Evolutionary conservation across 2,888 invertebrate genomes (phyloP).

Genomic region (Callinectes sapidus): DNA sequence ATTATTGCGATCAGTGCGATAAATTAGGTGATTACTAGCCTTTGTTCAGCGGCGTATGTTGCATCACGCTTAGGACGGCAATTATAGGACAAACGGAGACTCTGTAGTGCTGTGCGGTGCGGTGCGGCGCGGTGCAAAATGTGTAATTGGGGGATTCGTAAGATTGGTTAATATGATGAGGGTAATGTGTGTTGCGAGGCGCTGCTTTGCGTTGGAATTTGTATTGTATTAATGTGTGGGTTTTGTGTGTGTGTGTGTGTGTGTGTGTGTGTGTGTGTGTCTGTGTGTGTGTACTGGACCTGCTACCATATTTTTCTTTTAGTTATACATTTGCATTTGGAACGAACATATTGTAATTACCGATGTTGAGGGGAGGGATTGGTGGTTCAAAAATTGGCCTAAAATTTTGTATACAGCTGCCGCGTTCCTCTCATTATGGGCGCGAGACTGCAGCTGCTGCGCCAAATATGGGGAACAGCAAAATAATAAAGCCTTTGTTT

Average conservation of each 20-base stretch:
- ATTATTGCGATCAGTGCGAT: constrained; percentile 6
- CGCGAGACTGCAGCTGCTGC: constrained; percentile 4
- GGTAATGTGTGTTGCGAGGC: not conserved
- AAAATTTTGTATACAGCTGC: constrained; percentile 12
- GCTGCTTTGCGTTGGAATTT: not conserved
- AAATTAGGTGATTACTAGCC: constrained; percentile 11
- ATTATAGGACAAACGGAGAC: not conserved
- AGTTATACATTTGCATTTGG: not conserved
- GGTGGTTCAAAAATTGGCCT: constrained; percentile 7
- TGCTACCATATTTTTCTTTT: not conserved
- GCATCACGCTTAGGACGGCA: not conserved
- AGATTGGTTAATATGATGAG: not conserved
- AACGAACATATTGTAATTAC: not conserved
- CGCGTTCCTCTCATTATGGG: constrained; percentile 17
- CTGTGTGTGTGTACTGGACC: not conserved
- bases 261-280: not conserved
- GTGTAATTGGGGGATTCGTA: not conserved
- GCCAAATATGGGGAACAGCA: not conserved
- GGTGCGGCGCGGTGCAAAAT: not conserved
- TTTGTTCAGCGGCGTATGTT: not conserved
- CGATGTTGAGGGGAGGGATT: constrained; percentile 11
- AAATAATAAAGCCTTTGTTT: not conserved
- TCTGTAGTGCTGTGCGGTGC: not conserved
- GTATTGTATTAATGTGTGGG: not conserved
- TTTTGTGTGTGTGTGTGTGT: not conserved